Evolutionary conservation across 2,888 invertebrate genomes (phyloP).

Genomic region (Acanthopleura granulata): DNA sequence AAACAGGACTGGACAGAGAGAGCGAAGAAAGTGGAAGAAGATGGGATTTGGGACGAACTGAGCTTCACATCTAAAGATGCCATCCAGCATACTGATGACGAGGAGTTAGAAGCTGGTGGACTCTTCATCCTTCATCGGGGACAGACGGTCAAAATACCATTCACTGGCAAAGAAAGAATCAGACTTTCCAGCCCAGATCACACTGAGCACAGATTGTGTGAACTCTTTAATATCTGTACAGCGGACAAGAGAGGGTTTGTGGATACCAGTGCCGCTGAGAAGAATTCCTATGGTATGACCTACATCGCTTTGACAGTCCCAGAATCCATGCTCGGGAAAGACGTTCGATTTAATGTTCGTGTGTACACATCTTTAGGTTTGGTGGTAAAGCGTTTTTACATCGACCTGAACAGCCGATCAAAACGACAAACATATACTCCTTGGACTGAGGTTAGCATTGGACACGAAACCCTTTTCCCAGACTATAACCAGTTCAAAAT

Average conservation of each 20-base stretch:
- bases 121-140: constrained; percentile 3
- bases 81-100: too few relatives aligned
- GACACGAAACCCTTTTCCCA: constrained; percentile 25
- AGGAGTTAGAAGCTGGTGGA: not conserved
- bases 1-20: not conserved
- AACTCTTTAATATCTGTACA: not conserved
- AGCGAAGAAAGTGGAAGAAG: not conserved
- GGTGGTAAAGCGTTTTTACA: not conserved
- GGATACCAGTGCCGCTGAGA: not conserved
- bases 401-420: constrained; percentile 20
- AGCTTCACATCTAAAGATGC: not conserved
- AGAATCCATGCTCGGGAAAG: not conserved
- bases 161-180: not conserved
- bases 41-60: constrained; percentile 7
- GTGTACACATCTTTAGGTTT: not conserved
- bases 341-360: not conserved
- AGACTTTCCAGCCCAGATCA: not conserved
- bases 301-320: not conserved
- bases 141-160: not conserved
- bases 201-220: not conserved
- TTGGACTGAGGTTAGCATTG: constrained; percentile 18
- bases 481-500: constrained; percentile 27
- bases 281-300: not conserved
- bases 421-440: not conserved
- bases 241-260: not conserved